Percentiles rank a stretch among this genome's conserved stretches.
Evolutionary conservation across 2,797 vertebrate species (phyloP).

Genomic region (Odontamblyopus rebecca): DNA sequence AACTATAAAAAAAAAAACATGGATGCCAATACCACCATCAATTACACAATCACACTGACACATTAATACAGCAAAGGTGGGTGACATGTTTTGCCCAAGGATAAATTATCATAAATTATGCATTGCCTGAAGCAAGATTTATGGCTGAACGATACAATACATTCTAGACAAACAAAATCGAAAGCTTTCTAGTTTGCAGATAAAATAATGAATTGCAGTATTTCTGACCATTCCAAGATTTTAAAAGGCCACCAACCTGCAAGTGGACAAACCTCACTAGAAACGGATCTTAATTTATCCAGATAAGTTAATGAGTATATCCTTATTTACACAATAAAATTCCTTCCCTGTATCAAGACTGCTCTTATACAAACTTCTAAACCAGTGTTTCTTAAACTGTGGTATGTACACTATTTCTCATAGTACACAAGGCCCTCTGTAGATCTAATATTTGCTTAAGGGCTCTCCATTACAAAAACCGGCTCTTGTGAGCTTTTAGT

Average conservation of each 20-base stretch:
- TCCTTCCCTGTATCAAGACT: constrained; percentile 33
- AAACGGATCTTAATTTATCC: neutral
- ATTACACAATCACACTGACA: neutral
- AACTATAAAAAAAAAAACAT: neutral
- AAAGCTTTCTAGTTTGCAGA: no score
- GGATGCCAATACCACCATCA: neutral
- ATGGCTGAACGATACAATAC: neutral
- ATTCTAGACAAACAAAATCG: neutral
- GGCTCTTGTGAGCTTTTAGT: no score
- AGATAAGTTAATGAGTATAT: neutral
- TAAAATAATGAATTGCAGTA: no score
- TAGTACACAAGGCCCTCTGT: no score
- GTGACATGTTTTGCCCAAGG: constrained; percentile 2
- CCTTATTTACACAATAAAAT: constrained; percentile 38
- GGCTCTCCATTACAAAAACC: no score
- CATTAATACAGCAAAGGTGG: neutral
- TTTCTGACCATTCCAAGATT: no score
- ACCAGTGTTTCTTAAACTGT: no score
- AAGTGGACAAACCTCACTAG: neutral
- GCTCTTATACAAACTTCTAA: constrained; percentile 33
- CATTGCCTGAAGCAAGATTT: neutral
- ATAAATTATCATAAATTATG: neutral
- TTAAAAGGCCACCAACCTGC: no score
- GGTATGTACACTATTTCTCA: no score
- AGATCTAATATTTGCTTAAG: no score